phyloP scores from a whole-genome alignment of 2,797 vertebrate species.

The Halcyon leucocephala region DNA sequence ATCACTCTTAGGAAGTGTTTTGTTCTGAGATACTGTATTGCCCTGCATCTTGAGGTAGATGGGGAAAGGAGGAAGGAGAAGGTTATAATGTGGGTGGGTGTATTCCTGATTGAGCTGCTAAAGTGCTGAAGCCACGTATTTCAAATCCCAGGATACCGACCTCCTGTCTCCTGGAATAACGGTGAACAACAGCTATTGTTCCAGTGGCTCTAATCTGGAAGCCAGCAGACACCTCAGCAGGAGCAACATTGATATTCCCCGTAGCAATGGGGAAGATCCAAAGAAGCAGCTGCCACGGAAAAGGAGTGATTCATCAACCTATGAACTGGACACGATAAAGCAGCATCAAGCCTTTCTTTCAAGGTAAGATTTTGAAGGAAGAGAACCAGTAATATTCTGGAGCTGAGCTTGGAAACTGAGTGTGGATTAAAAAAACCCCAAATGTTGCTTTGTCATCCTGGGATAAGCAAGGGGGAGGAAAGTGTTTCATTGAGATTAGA shows the following conservation, averaged over 20 bases:
- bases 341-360: slow-evolving; percentile 98
- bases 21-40: background rate
- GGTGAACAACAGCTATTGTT: slow-evolving; percentile 85
- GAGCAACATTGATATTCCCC: slow-evolving; percentile 96
- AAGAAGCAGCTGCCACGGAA: slow-evolving; percentile 91
- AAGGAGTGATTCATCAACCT: slow-evolving; percentile 96
- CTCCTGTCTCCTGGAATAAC: slow-evolving; percentile 91
- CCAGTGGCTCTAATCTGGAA: slow-evolving; percentile 83
- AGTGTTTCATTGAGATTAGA: background rate
- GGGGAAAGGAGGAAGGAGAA: background rate
- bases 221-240: slow-evolving; percentile 94
- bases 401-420: background rate
- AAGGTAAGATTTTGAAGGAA: slow-evolving; percentile 81
- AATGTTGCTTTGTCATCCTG: background rate
- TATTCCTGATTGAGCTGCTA: background rate
- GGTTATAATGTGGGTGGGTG: background rate
- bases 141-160: slow-evolving; percentile 87
- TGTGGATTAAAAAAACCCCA: too few relatives aligned
- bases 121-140: background rate
- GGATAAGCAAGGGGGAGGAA: background rate
- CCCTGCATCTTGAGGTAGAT: background rate
- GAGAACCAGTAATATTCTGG: background rate
- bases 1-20: background rate
- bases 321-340: slow-evolving; percentile 95
- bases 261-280: slow-evolving; percentile 86